Conservation (phyloP, 2,797 vertebrate species). For the Micromesistius poutassou region DNA sequence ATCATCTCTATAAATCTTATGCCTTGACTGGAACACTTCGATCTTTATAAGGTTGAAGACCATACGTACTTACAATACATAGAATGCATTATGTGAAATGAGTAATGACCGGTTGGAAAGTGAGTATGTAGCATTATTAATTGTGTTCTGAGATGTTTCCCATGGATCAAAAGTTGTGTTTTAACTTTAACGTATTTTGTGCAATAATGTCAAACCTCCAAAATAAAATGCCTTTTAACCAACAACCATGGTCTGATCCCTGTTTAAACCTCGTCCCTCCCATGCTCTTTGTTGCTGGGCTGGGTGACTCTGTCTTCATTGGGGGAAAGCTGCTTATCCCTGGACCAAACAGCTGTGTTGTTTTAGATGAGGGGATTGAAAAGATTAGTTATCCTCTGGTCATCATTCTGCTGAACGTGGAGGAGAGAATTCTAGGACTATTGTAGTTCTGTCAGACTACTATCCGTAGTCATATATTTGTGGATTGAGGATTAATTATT, state of each 20-base stretch:
- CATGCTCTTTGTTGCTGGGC: neutral
- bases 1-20: neutral
- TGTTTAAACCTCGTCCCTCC: neutral
- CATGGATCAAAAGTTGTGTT: neutral
- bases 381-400: neutral
- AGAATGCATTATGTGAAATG: neutral
- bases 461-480: too few species aligned
- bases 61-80: neutral
- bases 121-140: neutral
- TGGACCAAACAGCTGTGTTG: slow-evolving; percentile 36
- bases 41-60: neutral
- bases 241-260: neutral
- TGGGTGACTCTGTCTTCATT: slow-evolving; percentile 36
- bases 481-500: too few species aligned
- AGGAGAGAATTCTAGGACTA: neutral
- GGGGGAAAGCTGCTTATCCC: slow-evolving; percentile 68
- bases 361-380: neutral
- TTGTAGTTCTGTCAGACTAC: neutral
- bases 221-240: slow-evolving; percentile 2
- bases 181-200: neutral
- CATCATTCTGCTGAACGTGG: neutral
- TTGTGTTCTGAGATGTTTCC: neutral
- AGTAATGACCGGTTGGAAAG: neutral
- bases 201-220: neutral
- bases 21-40: neutral